Conservation (phyloP, 2,113 vertebrate species). For the Tylochromis polylepis region DNA sequence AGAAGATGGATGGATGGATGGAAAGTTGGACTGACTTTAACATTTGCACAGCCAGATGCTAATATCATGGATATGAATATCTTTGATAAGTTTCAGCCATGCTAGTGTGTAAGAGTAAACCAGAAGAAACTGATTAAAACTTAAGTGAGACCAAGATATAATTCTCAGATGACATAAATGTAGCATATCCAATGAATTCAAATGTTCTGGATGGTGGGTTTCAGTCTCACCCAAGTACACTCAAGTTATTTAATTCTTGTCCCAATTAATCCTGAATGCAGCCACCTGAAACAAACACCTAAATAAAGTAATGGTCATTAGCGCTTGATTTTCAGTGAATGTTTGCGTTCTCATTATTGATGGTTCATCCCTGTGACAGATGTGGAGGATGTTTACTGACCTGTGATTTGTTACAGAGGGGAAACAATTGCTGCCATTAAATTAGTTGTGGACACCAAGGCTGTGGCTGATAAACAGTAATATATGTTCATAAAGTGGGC, state of each 20-base stretch:
- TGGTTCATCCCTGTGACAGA: constrained; percentile 31
- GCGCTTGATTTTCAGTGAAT: constrained; percentile 8
- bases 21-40: not conserved
- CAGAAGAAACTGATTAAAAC: not conserved
- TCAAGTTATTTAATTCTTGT: not conserved
- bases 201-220: not conserved
- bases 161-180: not conserved
- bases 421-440: constrained; percentile 18
- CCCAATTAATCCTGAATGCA: constrained; percentile 15
- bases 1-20: no score
- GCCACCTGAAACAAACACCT: constrained; percentile 10
- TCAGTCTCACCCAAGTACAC: not conserved
- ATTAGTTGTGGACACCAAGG: not conserved
- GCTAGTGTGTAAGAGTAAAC: not conserved
- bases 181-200: not conserved
- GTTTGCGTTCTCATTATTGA: constrained; percentile 43
- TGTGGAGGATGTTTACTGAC: constrained; percentile 36
- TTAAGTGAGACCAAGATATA: not conserved
- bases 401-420: constrained; percentile 12
- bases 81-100: not conserved
- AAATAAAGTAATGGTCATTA: constrained; percentile 26
- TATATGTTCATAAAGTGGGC: not conserved
- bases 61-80: not conserved
- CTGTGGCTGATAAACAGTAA: not conserved
- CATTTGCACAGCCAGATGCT: not conserved